Evolutionary conservation across 1,140 invertebrate species (phyloP).

Genomic region (Idris sp.): DNA sequence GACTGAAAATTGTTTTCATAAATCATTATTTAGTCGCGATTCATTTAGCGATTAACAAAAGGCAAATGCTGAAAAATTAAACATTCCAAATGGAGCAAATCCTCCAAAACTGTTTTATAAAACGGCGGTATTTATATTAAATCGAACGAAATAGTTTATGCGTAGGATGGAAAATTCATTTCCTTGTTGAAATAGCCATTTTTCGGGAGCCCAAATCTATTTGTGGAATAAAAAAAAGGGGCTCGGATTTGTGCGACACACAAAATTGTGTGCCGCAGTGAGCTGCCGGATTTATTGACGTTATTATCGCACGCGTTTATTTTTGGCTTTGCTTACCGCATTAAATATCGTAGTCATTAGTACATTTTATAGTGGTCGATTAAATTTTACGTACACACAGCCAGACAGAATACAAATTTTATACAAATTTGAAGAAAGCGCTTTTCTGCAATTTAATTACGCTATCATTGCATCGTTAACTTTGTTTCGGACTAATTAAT

Average conservation of each 20-base stretch:
- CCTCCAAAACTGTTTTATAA: constrained; percentile 3
- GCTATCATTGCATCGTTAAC: constrained; percentile 31
- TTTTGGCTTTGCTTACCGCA: constrained; percentile 49
- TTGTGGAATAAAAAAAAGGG: too few species aligned
- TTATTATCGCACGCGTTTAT: constrained; percentile 47
- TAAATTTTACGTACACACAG: constrained; percentile 32
- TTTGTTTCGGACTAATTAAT: constrained; percentile 18
- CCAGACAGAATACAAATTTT: constrained; percentile 27
- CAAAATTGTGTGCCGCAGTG: constrained; percentile 10
- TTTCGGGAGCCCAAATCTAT: too few species aligned
- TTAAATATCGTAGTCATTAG: constrained; percentile 56
- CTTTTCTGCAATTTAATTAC: constrained; percentile 35
- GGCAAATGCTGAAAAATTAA: not conserved
- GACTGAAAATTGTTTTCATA: constrained; percentile 1
- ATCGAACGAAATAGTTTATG: constrained; percentile 13
- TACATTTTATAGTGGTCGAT: constrained; percentile 39
- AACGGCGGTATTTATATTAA: constrained; percentile 14
- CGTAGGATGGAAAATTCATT: constrained; percentile 16
- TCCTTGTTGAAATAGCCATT: constrained; percentile 8
- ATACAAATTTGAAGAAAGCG: constrained; percentile 37
- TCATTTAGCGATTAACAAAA: not conserved
- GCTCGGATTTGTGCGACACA: constrained; percentile 6
- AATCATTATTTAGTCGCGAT: constrained; percentile 7
- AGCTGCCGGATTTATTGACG: constrained; percentile 43
- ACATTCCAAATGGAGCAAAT: not conserved